These are phyloP conservation scores for Prinia subflava DNA, from an alignment of 2,113 vertebrate species.

Conservation along the genomic window DNA sequence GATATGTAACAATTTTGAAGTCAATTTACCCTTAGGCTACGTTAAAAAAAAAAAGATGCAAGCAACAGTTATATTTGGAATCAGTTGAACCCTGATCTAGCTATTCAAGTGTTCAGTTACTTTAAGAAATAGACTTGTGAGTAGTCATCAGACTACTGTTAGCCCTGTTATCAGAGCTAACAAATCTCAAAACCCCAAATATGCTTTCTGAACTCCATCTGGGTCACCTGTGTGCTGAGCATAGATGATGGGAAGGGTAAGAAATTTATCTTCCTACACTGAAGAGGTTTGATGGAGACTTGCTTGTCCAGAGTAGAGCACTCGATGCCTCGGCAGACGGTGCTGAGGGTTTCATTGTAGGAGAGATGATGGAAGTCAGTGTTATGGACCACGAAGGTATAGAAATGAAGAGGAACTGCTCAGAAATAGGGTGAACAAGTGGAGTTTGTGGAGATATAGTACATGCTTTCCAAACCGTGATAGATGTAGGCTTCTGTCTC, in stretches of 20 bases:
- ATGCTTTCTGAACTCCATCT: not conserved
- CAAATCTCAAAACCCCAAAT: not conserved
- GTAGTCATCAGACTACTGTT: not conserved
- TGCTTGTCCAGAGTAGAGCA: not conserved
- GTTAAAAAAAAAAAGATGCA: not conserved
- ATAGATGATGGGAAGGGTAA: not conserved
- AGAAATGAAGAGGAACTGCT: not conserved
- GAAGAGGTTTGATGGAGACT: not conserved
- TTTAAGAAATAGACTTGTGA: not conserved
- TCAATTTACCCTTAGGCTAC: not conserved
- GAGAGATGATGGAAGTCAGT: not conserved
- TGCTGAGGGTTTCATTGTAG: not conserved
- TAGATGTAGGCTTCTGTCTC: not conserved
- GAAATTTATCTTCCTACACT: not conserved
- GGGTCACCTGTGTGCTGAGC: not conserved
- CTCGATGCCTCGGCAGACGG: rapidly evolving
- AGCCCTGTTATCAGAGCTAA: not conserved
- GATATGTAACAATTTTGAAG: not conserved
- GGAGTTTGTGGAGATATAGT: not conserved
- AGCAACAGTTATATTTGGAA: not conserved
- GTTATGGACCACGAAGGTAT: rapidly evolving
- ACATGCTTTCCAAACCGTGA: not conserved
- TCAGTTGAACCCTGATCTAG: not conserved
- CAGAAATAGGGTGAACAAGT: not conserved
- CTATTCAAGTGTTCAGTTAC: not conserved